Conservation (phyloP, 92 coral and sea anemone species). For the Parazoanthus darwini region DNA sequence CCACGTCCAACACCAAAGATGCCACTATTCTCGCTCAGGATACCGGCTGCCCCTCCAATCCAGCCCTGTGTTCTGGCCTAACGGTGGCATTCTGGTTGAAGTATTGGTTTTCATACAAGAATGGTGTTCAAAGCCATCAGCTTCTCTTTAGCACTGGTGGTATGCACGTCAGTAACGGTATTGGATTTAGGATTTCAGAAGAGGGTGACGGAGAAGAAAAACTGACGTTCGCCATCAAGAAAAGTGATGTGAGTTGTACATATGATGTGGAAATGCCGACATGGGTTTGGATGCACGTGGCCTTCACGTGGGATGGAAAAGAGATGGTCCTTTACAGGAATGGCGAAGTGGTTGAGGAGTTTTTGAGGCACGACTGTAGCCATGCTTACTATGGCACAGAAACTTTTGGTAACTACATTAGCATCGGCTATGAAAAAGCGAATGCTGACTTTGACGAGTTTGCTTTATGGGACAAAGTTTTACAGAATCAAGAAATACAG, state of each 20-base stretch:
- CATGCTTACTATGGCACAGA: background rate
- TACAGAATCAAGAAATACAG: background rate
- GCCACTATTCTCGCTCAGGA: slow-evolving; percentile 6
- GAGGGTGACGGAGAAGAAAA: background rate
- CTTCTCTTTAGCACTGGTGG: slow-evolving; percentile 10
- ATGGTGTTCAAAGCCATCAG: background rate
- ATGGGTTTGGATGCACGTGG: slow-evolving; percentile 40
- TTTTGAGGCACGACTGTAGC: slow-evolving; percentile 1
- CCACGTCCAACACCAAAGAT: background rate
- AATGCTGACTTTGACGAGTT: slow-evolving; percentile 26
- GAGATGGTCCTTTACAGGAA: slow-evolving; percentile 10
- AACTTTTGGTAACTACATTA: background rate
- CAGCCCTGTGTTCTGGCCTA: slow-evolving; percentile 19
- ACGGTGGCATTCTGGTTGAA: slow-evolving; percentile 34
- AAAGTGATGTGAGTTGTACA: background rate
- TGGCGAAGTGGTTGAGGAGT: slow-evolving; percentile 12
- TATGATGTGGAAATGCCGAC: slow-evolving; percentile 5
- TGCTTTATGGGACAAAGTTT: slow-evolving; percentile 20
- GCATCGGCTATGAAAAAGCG: background rate
- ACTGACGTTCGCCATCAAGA: slow-evolving; percentile 2
- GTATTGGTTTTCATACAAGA: background rate
- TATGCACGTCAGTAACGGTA: background rate
- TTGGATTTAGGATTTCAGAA: slow-evolving; percentile 22
- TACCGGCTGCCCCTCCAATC: slow-evolving; percentile 28
- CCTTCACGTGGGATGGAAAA: slow-evolving; percentile 27